Conservation (phyloP, 2,888 invertebrate genomes). For the Scaptomyza tumidula region DNA sequence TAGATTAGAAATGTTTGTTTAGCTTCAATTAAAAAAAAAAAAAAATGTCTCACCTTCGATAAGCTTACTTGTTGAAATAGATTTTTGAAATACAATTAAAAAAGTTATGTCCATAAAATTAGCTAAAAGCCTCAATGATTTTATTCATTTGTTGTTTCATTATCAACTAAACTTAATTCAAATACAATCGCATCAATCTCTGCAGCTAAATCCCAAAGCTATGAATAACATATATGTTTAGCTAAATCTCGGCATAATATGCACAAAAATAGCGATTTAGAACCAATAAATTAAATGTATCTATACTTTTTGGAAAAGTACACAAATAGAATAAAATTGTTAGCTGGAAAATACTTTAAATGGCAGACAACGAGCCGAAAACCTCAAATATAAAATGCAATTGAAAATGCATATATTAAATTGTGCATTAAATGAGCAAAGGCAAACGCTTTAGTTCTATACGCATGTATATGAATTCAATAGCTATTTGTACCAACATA, state of each 20-base stretch:
- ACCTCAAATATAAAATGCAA: conserved; percentile 51
- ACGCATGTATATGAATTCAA: conserved; percentile 3
- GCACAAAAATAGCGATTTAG: conserved; percentile 7
- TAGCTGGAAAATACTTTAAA: conserved; percentile 47
- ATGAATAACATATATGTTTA: conserved; percentile 21
- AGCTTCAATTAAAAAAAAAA: no score
- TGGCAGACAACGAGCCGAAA: conserved; percentile 28
- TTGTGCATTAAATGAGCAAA: conserved; percentile 37
- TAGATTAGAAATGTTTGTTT: no score
- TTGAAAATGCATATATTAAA: conserved; percentile 62
- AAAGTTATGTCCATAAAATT: no score
- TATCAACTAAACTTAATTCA: conserved; percentile 10
- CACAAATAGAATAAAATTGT: no score
- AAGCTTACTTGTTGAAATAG: no score
- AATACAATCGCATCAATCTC: conserved; percentile 19
- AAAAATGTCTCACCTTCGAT: no score
- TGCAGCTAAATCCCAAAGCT: conserved; percentile 26
- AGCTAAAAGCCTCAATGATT: neutral
- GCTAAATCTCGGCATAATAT: conserved; percentile 31
- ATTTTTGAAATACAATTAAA: no score
- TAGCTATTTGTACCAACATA: conserved; percentile 4
- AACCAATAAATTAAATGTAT: conserved; percentile 39
- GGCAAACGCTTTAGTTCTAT: conserved; percentile 17
- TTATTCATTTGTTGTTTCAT: neutral
- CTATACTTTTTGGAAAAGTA: conserved; percentile 10